Base-by-base conservation (phyloP, 2,113 vertebrate species). In the Empidonax alnorum region DNA sequence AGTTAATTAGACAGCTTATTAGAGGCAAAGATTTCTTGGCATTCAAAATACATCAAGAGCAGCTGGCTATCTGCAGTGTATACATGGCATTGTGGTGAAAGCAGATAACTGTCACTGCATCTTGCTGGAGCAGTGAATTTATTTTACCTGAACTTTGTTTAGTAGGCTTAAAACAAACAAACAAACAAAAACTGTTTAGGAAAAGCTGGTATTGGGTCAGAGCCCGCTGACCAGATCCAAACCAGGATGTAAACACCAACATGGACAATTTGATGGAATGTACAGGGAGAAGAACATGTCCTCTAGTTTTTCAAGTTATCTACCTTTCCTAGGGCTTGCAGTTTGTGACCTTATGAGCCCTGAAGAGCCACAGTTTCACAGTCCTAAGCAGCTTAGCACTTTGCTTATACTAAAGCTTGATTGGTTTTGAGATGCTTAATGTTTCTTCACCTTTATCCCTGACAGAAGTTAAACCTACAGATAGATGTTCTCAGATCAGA, bases 1-100 rank as follows among this genome's bases (percentile, higher is more conserved):
- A 87, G 84, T 74, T 96, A 97, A 97, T 97, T 96, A 97, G 87
- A 92, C 82, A 95, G 87, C 93, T 97, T 82, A 93, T 94, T 96
- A 97, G 94, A 89, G 41, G 85, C 94, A 86, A 97, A 67, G 39
- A 69, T 91, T 96, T 88, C 95, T 97, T 96, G 90, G 96, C 82
- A 92, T 94, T 67, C 41, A 78, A 94, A 93, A 75, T 47, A 50
- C 58, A 95, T 73, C 86, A 93, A 96, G 80, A 90, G 37, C 61
- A 89, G 66, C 55, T 97, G 96, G 93, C 69, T 68, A 71, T 92
- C 90, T 95, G 96, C 96, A 93, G 96, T 1, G 27, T 69, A 73
- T 85, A 89, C 65, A 21, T 91, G 91, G 78, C 91, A 89, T 78
- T 86, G 68, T 90, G 89, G 59, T 65, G 67, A 91, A 81, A 46